Conservation (phyloP, 2,113 vertebrate species). For the Bombycilla garrulus region DNA sequence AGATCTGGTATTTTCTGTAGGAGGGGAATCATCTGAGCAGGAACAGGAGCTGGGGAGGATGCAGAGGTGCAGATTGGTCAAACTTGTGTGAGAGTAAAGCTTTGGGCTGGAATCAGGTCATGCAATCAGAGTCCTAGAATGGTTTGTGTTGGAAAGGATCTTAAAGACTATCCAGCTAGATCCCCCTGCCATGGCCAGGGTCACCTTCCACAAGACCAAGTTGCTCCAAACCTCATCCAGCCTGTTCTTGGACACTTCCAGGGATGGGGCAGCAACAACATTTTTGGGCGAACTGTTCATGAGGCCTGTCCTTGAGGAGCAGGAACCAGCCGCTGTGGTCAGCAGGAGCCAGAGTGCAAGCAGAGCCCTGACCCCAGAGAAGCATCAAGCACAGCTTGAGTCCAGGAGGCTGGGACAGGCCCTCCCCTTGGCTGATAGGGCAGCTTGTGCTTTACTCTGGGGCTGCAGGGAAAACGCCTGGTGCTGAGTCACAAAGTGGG, state of each 20-base stretch:
- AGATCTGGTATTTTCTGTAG: neutral
- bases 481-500: neutral
- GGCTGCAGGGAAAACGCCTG: neutral
- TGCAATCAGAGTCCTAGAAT: neutral
- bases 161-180: neutral
- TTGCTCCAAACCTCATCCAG: neutral
- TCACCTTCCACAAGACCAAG: neutral
- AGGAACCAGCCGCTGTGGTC: rapidly evolving
- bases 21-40: neutral
- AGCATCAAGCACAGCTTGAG: neutral
- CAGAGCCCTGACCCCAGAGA: neutral
- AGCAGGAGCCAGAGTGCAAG: neutral
- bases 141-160: neutral
- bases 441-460: neutral
- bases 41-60: neutral
- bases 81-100: neutral
- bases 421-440: neutral
- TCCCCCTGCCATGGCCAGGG: neutral
- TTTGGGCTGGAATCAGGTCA: neutral
- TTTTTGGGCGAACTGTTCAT: neutral
- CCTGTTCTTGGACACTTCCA: neutral
- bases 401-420: neutral
- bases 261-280: neutral
- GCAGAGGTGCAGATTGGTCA: neutral
- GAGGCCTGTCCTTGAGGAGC: neutral